Evolutionary conservation across 1,140 invertebrate species (phyloP), one percentile per base, ranked within the genome.

Genomic region (Aricia agestis): DNA sequence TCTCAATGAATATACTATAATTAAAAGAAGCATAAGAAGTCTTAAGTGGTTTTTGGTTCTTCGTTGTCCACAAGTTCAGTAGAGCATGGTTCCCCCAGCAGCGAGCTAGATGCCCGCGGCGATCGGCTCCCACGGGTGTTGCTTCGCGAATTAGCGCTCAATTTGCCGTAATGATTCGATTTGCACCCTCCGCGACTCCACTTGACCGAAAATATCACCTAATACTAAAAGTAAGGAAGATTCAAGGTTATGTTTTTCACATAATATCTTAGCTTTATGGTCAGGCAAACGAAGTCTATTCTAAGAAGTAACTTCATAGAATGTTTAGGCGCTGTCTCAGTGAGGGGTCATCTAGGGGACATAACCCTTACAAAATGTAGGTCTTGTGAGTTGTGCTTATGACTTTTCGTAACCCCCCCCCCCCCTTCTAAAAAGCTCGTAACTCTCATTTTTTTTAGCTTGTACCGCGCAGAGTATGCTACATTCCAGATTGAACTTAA

Each of bases 101-200:
- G 59, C 70, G 70, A 74, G 36, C 36, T 19, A 59, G 61, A 71
- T 19, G 75, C 75, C 77, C 76, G 72, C 72, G 66, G 79, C 79
- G 76, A 71, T 67, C 68, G 71, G 81, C 76, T 88, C 86, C 83
- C 86, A 88, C 86, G 85, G 85, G 79, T 75, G 75, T 71, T 72
- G 76, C 68, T 67, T 45, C 69, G 80, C 80, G 80, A 82, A 82
- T 85, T 83, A 84, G 74, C 58, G 80, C 80, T 89, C 82, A 89
- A 89, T 89, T 86, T 81, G 73, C 77, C 81, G 79, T 69, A 68
- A 79, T 89, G 81, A 89, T 87, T 83, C 83, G 85, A 89, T 87
- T 89, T 85, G 80, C 80, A 76, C 82, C 80, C 77, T 59, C 68
- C 59, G 41, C 32, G 52, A 45, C 65, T 63, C 67, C 74, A 72